Percentiles rank a stretch among this genome's conserved stretches.
phyloP scores from a whole-genome alignment of 2,797 vertebrate species.

The Diplodus sargus region DNA sequence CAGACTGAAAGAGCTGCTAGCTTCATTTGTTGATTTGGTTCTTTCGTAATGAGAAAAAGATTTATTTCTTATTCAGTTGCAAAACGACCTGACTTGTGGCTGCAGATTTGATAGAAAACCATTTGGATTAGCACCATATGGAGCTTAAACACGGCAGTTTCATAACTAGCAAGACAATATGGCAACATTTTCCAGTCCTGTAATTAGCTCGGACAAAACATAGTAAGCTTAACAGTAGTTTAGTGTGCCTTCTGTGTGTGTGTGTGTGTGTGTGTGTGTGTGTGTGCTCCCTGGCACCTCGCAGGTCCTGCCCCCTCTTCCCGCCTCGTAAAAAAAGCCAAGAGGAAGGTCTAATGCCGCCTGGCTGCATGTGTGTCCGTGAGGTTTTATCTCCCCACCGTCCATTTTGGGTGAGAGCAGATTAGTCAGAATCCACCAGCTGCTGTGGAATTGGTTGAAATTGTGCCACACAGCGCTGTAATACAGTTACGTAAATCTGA shows the following conservation, averaged over 20 bases:
- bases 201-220: conserved; percentile 18
- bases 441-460: conserved; percentile 81
- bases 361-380: conserved; percentile 45
- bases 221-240: conserved; percentile 21
- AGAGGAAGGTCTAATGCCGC: conserved; percentile 34
- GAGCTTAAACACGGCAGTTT: neutral
- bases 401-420: conserved; percentile 75
- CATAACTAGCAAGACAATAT: conserved; percentile 9
- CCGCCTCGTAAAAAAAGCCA: conserved; percentile 24
- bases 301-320: conserved; percentile 25
- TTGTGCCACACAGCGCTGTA: conserved; percentile 71
- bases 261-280: neutral
- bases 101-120: conserved; percentile 4
- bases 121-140: conserved; percentile 30
- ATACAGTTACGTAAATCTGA: conserved; percentile 79
- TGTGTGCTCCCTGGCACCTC: conserved; percentile 39
- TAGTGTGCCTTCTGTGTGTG: conserved; percentile 10
- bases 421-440: conserved; percentile 82
- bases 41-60: conserved; percentile 4
- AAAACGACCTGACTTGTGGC: neutral
- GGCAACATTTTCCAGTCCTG: neutral
- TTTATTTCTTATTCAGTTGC: neutral
- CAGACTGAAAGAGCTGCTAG: no score
- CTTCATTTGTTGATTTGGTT: neutral
- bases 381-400: conserved; percentile 62